Conservation (phyloP, 2,113 vertebrate species). For the Cinclus cinclus region DNA sequence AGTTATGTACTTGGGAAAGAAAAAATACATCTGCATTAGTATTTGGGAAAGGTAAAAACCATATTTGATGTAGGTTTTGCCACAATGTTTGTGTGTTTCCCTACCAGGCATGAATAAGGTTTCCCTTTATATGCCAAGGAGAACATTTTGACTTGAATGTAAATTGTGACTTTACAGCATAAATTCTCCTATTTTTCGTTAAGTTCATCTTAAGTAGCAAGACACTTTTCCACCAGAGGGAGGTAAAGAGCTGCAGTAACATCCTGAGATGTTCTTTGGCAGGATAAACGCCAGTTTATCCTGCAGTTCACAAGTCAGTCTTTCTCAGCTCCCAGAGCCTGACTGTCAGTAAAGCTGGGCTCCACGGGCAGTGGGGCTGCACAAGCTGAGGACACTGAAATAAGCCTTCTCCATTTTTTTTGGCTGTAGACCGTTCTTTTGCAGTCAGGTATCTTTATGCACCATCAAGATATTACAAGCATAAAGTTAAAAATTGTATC, state of each 20-base stretch:
- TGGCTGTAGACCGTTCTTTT: background rate
- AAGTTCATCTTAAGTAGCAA: background rate
- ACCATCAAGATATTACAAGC: background rate
- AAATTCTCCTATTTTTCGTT: rapidly evolving
- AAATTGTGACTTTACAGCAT: background rate
- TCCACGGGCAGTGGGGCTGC: background rate
- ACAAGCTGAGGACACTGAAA: background rate
- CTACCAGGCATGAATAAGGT: background rate
- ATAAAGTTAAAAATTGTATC: background rate
- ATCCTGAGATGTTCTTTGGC: background rate
- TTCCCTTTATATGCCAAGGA: background rate
- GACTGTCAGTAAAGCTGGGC: background rate
- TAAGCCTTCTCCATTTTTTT: background rate
- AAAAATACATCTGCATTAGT: background rate
- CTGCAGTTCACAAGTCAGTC: background rate
- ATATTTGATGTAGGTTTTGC: background rate
- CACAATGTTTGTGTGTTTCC: background rate
- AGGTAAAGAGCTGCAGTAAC: slow-evolving; percentile 39
- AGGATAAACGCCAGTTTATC: background rate
- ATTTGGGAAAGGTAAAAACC: background rate
- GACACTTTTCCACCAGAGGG: slow-evolving; percentile 48
- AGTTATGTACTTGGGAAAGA: background rate
- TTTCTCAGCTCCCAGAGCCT: background rate
- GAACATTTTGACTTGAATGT: background rate
- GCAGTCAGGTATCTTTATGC: background rate